Evolutionary conservation across 2,797 vertebrate species (phyloP), one percentile per base, ranked within the genome.

Genomic region (Hypotaenidia philippensis): DNA sequence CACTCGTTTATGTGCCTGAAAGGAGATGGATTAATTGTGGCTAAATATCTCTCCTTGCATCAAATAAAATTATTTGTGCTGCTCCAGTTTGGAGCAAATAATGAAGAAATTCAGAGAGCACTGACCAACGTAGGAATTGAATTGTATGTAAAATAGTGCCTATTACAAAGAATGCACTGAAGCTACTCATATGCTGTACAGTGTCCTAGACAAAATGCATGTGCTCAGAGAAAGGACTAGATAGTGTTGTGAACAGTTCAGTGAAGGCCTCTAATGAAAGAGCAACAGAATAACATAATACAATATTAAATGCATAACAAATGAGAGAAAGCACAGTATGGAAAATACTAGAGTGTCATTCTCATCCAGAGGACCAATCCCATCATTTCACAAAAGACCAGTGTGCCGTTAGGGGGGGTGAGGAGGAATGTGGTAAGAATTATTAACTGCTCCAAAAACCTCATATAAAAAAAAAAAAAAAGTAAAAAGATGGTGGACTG

Each of bases 261-360:
- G 50, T 47, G 59, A 90, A 89, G 38, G 66, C 8, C 32, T 83
- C 57, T 79, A 45, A 83, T 72, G 27, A 87, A 84, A 86, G 41
- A 86, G n/a, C 32, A 86, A 86, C 77, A 82, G 45, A 83, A 79
- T 18, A 79, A 80, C 29, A 81, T 78, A 94, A 80, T 50, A 87
- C 31, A 44, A 60, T 90, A 91, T 79, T 84, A 95, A 96, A 93
- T 70, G 34, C 57, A 87, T 64, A 93, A 89, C 40, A 95, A 96
- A 87, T 38, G 53, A 40, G 27, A 72, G 49, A 83, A 91, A 92
- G 56, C 50, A 92, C 40, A 87, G 41, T 74, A 92, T 40, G 63
- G 83, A 90, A 95, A 95, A 89, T 90, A 90, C 70, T 84, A 56
- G 80, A 91, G 64, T 64, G 74, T 49, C 66, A 49, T 87, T 91